These are phyloP conservation scores for Poeciliopsis paucimaculata DNA, from an alignment of 2,797 vertebrate genomes.

Conservation along the genomic window DNA sequence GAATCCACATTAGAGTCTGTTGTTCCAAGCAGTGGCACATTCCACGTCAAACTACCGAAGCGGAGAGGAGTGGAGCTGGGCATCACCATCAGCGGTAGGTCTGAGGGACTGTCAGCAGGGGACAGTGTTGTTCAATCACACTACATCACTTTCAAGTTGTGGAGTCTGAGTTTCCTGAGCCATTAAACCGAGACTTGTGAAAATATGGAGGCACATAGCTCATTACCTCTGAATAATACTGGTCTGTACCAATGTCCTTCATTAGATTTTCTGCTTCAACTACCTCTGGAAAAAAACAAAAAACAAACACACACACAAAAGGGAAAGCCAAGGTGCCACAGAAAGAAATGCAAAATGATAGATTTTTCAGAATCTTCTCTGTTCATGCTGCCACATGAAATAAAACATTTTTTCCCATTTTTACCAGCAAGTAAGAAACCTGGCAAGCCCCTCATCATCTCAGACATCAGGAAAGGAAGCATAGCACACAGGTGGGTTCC, in stretches of 20 bases:
- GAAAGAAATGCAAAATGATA: neutral
- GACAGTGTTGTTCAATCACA: conserved; percentile 56
- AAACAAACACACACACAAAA: neutral
- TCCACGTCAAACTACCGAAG: conserved; percentile 97
- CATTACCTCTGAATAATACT: conserved; percentile 59
- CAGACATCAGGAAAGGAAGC: conserved; percentile 96
- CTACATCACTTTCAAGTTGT: neutral
- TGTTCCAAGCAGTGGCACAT: conserved; percentile 97
- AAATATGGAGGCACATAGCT: conserved; percentile 43
- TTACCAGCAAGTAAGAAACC: conserved; percentile 90
- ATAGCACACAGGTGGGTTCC: conserved; percentile 92
- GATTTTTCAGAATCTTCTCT: neutral
- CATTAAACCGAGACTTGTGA: conserved; percentile 47
- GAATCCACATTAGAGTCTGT: conserved; percentile 87
- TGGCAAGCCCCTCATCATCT: conserved; percentile 95
- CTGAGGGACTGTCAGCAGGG: conserved; percentile 47
- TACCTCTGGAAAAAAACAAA: neutral
- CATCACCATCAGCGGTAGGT: conserved; percentile 98
- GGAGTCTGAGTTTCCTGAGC: conserved; percentile 52
- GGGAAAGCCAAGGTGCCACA: neutral
- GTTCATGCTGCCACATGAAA: neutral
- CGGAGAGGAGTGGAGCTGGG: conserved; percentile 94
- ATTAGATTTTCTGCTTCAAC: conserved; percentile 30
- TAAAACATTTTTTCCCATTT: conserved; percentile 19
- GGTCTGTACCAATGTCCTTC: conserved; percentile 33